Conservation (phyloP, 2,797 vertebrate genomes). For the Geotrypetes seraphini region DNA sequence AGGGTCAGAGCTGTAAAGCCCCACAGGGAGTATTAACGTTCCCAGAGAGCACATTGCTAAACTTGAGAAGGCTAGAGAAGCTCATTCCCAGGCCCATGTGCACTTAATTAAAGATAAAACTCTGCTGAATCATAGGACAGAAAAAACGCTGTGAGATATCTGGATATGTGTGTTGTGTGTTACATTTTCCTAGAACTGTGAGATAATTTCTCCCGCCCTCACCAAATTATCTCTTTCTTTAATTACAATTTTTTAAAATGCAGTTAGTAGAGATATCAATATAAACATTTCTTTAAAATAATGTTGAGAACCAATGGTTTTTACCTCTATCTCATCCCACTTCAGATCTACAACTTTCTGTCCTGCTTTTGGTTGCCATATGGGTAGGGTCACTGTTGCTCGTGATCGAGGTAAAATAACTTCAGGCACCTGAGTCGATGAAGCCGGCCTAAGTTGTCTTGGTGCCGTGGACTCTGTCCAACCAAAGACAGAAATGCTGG, state of each 20-base stretch:
- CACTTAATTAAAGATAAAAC: too few species aligned
- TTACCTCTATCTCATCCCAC: conserved; percentile 89
- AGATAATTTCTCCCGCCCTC: too few species aligned
- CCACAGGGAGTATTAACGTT: too few species aligned
- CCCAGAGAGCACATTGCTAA: too few species aligned
- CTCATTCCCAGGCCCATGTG: too few species aligned
- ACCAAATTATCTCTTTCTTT: not conserved
- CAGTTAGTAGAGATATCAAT: not conserved
- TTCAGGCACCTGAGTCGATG: conserved; percentile 54
- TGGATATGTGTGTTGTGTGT: too few species aligned
- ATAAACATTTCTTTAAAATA: not conserved
- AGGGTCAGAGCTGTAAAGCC: too few species aligned
- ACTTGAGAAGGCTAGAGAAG: too few species aligned
- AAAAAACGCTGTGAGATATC: too few species aligned
- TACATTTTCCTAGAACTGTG: too few species aligned
- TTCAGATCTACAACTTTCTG: conserved; percentile 79
- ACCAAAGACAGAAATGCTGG: conserved; percentile 39
- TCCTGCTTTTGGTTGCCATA: conserved; percentile 79
- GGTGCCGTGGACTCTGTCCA: conserved; percentile 44
- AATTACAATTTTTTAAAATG: not conserved
- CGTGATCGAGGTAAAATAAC: conserved; percentile 42
- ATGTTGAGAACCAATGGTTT: not conserved
- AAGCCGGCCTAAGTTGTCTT: conserved; percentile 16
- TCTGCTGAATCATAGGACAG: too few species aligned
- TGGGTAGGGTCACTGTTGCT: conserved; percentile 58